A percentile compares a stretch with the other conserved stretches of the same genome.
Evolutionary conservation across 2,113 vertebrate genomes (phyloP).

Genomic region (Nothoprocta pentlandii): DNA sequence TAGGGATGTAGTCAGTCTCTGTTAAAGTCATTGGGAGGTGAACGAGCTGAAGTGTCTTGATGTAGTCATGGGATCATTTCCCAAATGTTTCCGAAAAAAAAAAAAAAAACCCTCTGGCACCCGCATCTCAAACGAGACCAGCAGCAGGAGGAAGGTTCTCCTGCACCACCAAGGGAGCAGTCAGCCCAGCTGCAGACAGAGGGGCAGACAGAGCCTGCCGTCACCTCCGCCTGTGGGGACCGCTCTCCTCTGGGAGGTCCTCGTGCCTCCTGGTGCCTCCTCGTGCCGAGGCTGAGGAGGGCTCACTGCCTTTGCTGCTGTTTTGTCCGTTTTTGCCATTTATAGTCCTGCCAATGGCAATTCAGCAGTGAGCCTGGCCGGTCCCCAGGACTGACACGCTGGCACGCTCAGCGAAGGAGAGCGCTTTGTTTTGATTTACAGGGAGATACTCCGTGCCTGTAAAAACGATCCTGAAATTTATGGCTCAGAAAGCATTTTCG

Average conservation of each 20-base stretch:
- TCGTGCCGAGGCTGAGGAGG: not conserved
- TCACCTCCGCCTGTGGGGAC: not conserved
- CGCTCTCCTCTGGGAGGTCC: not conserved
- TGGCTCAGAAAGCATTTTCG: conserved; percentile 25
- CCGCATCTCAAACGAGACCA: not conserved
- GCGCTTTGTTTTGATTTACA: not conserved
- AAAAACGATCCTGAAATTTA: not conserved
- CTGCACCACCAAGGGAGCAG: rapidly evolving
- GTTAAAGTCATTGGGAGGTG: not conserved
- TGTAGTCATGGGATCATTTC: not conserved
- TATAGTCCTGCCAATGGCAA: not conserved
- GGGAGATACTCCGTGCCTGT: not conserved
- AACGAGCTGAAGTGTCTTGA: not conserved
- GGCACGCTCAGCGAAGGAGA: not conserved
- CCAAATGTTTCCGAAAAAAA: not conserved
- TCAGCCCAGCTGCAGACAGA: not conserved
- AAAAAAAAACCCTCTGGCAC: not conserved
- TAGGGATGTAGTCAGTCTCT: not conserved
- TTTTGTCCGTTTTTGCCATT: not conserved
- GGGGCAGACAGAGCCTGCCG: not conserved
- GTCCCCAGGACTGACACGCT: not conserved
- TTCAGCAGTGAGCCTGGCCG: not conserved
- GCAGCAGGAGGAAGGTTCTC: not conserved
- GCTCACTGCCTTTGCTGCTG: not conserved
- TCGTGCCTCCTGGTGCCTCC: not conserved